A percentile compares a stretch with the other conserved stretches of the same genome.
phyloP scores from a whole-genome alignment of 1,140 invertebrate genomes.

The Ceratina australensis region DNA sequence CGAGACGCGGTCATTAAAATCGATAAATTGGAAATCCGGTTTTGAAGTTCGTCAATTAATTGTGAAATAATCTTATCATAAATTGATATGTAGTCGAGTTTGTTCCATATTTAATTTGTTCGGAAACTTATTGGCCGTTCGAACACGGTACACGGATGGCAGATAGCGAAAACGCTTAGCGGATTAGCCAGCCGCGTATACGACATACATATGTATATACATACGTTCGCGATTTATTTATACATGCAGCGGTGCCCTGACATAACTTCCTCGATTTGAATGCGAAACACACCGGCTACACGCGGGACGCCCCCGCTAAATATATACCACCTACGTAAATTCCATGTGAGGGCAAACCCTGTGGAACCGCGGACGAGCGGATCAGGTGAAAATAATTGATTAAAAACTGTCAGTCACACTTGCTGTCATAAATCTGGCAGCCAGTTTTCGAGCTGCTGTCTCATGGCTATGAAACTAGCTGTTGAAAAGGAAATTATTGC shows the following conservation, averaged over 20 bases:
- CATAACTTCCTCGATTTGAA: constrained; percentile 53
- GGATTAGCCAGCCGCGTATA: constrained; percentile 33
- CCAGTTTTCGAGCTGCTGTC: too few species aligned
- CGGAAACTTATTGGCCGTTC: background rate
- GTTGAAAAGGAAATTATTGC: too few species aligned
- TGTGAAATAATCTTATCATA: too few species aligned
- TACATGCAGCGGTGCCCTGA: constrained; percentile 42
- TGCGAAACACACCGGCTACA: constrained; percentile 46
- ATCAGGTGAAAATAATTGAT: constrained; percentile 47
- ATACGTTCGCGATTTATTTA: constrained; percentile 38
- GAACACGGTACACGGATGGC: background rate
- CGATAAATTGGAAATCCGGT: too few species aligned
- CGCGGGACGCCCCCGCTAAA: constrained; percentile 47
- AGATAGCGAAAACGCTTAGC: constrained; percentile 27
- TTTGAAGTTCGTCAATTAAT: too few species aligned
- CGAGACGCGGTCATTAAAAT: too few species aligned
- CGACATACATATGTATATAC: too few species aligned
- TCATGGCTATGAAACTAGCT: too few species aligned
- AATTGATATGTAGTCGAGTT: too few species aligned
- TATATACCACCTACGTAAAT: constrained; percentile 51
- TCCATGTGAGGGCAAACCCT: constrained; percentile 44
- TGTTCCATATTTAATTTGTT: too few species aligned
- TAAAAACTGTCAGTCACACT: background rate
- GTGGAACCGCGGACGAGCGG: constrained; percentile 19
- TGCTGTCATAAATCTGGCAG: too few species aligned